A percentile compares a stretch with the other conserved stretches of the same genome.
Conservation (phyloP, 2,888 invertebrate genomes). For the Nezara viridula region DNA sequence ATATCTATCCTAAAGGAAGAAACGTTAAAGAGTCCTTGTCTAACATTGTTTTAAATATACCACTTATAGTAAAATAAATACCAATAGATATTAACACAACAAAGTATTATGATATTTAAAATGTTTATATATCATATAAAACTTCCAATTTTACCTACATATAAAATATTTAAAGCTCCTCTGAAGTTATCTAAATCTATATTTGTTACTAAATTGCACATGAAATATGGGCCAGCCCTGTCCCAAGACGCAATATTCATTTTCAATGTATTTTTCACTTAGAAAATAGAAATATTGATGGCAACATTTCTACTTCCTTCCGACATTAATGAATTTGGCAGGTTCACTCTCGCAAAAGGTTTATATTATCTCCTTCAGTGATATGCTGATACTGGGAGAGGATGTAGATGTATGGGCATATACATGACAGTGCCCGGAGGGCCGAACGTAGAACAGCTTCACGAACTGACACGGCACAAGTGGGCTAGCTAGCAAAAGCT, state of each 20-base stretch:
- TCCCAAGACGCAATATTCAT: neutral
- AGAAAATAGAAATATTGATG: neutral
- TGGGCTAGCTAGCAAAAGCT: constrained; percentile 13
- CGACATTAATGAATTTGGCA: neutral
- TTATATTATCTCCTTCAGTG: neutral
- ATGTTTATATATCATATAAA: no score
- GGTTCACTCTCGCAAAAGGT: neutral
- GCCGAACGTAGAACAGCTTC: neutral
- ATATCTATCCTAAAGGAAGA: no score
- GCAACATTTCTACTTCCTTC: neutral
- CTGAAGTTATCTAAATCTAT: no score
- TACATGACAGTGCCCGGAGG: neutral
- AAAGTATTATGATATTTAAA: no score
- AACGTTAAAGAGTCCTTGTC: no score
- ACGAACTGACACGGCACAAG: neutral
- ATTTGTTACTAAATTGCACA: no score
- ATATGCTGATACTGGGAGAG: neutral
- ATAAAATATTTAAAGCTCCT: no score
- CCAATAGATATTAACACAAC: no score
- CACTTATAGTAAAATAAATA: no score
- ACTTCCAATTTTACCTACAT: no score
- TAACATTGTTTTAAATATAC: no score
- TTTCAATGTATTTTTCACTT: neutral
- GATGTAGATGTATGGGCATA: neutral
- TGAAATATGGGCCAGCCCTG: no score